Evolutionary conservation across 1,140 invertebrate species (phyloP).

Genomic region (Hirudo medicinalis): DNA sequence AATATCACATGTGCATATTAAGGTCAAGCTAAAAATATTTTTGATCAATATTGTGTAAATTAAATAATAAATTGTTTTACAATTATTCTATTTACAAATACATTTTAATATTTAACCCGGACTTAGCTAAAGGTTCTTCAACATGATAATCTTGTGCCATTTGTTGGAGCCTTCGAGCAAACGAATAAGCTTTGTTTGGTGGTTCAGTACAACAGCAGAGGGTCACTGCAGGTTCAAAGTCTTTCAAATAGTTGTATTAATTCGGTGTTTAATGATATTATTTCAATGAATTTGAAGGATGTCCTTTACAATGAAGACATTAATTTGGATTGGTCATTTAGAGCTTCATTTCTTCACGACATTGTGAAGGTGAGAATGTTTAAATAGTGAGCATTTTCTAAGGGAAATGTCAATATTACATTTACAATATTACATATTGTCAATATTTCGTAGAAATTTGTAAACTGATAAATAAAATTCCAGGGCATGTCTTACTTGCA

Average conservation of each 20-base stretch:
- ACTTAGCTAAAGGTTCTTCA: neutral
- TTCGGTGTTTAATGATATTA: neutral
- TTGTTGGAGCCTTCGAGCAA: neutral
- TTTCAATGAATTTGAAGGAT: neutral
- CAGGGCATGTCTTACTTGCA: slow-evolving; percentile 48
- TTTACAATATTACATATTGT: no score
- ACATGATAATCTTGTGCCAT: neutral
- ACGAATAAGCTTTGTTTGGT: neutral
- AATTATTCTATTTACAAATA: no score
- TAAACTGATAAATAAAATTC: neutral
- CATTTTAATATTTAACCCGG: no score
- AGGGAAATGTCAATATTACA: neutral
- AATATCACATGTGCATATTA: no score
- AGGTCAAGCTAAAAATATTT: no score
- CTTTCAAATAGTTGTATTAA: no score
- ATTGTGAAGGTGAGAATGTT: slow-evolving; percentile 3
- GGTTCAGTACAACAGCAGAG: neutral
- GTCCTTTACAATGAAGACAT: neutral
- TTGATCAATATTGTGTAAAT: no score
- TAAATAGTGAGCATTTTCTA: neutral
- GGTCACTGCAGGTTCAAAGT: neutral
- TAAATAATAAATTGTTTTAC: no score
- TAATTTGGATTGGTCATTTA: neutral
- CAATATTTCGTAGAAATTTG: no score
- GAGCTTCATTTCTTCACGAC: neutral